Evolutionary conservation across 2,888 invertebrate genomes (phyloP), one percentile per base, ranked within the genome.

Genomic region (Polyploca ridens): DNA sequence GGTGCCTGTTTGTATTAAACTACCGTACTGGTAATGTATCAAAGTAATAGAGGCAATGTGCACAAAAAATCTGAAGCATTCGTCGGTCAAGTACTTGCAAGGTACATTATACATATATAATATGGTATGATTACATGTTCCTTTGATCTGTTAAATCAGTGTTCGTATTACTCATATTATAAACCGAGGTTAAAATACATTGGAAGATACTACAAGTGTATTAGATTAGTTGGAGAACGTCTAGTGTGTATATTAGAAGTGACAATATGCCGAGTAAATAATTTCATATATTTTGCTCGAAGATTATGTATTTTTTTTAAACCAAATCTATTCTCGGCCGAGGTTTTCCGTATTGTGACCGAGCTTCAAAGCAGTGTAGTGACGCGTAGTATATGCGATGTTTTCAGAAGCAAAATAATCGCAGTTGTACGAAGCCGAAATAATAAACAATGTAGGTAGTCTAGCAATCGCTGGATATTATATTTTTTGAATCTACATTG

Each of bases 261-360:
- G 41, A 61, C 41, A 61, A 61, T 61, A 61, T 61, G 41, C 19
- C 60, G 19, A 44, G 27, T 27, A 61, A 61, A 61, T 61, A 61
- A 19, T 41, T 41, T 19, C 7, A 61, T 27, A 61, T 27, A 61
- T 41, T 11, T 14, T 41, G 0, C 61, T 41, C 41, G 10, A 61
- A 54, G 19, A 54, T 54, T 54, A n/a, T 19, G 41, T 61, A 44
- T 41, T 61, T 27, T 61, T 41, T 44, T 71, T 69, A 59, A 60
- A 58, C 35, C 58, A 66, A 73, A 76, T 78, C 70, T 83, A 84
- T 86, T 84, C 78, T 75, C 64, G 82, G 75, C 72, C 78, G 81
- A 85, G 71, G 81, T 85, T 81, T 86, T 81, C 83, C 84, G 85
- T 88, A 86, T 86, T 89, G 87, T 89, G 87, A 87, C 83, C 78